A percentile compares a stretch with the other conserved stretches of the same genome.
phyloP scores from a whole-genome alignment of 2,113 vertebrate genomes.

The Argyrosomus japonicus region DNA sequence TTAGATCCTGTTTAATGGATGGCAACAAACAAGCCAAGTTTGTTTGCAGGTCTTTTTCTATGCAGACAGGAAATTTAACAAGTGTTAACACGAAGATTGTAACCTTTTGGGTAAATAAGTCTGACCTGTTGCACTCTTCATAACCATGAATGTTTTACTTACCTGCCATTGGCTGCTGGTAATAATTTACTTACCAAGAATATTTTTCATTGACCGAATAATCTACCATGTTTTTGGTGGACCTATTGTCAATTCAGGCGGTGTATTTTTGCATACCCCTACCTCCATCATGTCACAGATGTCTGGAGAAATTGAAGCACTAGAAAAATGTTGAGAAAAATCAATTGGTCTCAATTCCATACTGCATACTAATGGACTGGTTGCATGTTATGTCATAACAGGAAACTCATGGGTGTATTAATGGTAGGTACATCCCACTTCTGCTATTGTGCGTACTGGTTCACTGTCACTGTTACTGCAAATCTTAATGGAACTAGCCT shows the following conservation, averaged over 20 bases:
- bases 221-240: not conserved
- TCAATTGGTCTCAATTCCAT: not conserved
- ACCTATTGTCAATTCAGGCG: not conserved
- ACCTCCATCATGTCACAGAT: not conserved
- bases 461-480: too few species aligned
- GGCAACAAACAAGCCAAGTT: not conserved
- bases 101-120: not conserved
- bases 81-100: not conserved
- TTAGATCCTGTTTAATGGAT: not conserved
- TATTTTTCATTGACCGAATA: not conserved
- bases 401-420: too few species aligned
- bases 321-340: not conserved
- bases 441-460: too few species aligned
- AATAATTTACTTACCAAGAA: not conserved
- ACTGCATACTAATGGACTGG: not conserved
- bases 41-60: not conserved
- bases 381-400: too few species aligned
- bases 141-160: not conserved
- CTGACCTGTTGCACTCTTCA: not conserved
- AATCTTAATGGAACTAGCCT: too few species aligned
- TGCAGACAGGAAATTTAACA: not conserved
- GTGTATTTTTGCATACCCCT: not conserved
- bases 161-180: not conserved
- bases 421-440: too few species aligned
- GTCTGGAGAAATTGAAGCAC: slow-evolving; percentile 6